Base-by-base conservation (phyloP, 2,113 vertebrate genomes). In the Piaya cayana region DNA sequence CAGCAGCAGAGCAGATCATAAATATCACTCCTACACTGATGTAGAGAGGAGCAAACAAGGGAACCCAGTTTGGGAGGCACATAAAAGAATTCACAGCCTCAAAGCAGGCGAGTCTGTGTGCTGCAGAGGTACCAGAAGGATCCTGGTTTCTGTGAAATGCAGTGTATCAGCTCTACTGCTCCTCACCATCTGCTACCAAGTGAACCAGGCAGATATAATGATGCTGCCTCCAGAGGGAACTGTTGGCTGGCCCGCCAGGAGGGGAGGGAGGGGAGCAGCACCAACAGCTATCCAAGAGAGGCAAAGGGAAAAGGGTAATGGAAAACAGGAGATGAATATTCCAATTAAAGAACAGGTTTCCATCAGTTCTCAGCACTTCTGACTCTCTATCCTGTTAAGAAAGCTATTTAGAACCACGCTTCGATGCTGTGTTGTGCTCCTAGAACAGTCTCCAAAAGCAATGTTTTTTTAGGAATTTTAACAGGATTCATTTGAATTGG, bases 171-270 rank as follows among this genome's bases (percentile, higher is more conserved):
- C 95, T 96, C 96, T 97, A 96, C 93, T 96, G 96, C 93, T 96
- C 96, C 86, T 96, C 94, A 96, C 96, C 96, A 96, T 97, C 96
- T 97, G 96, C 96, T 95, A 82, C 94, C 83, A 92, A 96, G 96
- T 81, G 93, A 96, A 96, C 88, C 96, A 96, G 94, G 96, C 95
- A 96, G 93, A 96, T 94, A 97, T 94, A 96, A 96, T 95, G 95
- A 96, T 96, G 92, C 95, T 96, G 96, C 96, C 96, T 96, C 96
- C 96, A 96, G 96, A 96, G 96, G 96, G 95, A 96, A 96, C 96
- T 94, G 92, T 95, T 96, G 96, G 96, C 94, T 96, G 96, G 92
- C 95, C 93, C 96, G 94, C 93, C 92, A 97, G 96, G 92, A 96
- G 94, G 95, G 96, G 96, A 86, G 77, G 76, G 71, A 94, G 90